phyloP scores from a whole-genome alignment of 2,113 vertebrate species.

The Pontoporia blainvillei region DNA sequence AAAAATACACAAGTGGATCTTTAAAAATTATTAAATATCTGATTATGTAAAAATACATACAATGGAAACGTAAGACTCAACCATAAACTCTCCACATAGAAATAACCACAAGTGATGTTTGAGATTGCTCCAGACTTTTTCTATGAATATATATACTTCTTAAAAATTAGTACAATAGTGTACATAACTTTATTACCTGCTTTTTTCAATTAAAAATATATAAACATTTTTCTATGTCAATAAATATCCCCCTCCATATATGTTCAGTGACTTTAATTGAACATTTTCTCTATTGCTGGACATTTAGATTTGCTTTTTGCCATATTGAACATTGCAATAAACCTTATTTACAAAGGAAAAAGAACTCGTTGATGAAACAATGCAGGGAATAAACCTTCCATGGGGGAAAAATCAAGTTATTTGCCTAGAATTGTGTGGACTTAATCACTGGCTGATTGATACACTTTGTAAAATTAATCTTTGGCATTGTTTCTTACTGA shows the following conservation, averaged over 20 bases:
- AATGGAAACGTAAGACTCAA: background rate
- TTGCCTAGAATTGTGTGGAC: no score
- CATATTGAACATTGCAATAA: no score
- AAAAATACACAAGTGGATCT: background rate
- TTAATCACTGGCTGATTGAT: background rate
- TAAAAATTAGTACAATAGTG: background rate
- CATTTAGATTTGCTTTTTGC: background rate
- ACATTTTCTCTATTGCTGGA: background rate
- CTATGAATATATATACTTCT: background rate
- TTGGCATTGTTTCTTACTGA: background rate
- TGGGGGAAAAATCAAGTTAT: no score
- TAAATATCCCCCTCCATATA: background rate
- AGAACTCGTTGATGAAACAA: no score
- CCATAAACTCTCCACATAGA: background rate
- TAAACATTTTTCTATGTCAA: background rate
- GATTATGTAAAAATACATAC: background rate
- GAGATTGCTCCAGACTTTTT: background rate
- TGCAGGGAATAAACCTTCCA: no score
- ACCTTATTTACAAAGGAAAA: no score
- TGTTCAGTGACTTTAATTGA: background rate
- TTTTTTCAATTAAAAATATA: background rate
- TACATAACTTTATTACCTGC: background rate
- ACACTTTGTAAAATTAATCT: background rate
- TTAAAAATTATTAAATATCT: background rate
- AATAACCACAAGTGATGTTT: background rate